A percentile compares a stretch with the other conserved stretches of the same genome.
phyloP scores from a whole-genome alignment of 1,140 invertebrate species.

The Glossosoma conforme region DNA sequence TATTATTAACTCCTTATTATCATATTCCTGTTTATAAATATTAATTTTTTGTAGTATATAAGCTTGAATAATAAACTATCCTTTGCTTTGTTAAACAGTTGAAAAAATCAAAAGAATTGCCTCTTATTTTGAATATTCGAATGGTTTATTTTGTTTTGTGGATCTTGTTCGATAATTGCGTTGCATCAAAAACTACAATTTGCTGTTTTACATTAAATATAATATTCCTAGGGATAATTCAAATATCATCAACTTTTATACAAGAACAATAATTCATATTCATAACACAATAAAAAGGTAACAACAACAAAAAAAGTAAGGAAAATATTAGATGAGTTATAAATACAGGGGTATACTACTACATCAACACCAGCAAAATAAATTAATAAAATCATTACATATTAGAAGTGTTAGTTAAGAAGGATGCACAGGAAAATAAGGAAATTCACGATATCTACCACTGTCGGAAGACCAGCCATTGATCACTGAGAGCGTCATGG shows the following conservation, averaged over 20 bases:
- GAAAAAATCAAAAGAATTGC: too few relatives aligned
- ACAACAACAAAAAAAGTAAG: slow-evolving; percentile 30
- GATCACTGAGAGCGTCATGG: background rate
- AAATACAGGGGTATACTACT: slow-evolving; percentile 18
- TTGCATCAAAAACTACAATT: too few relatives aligned
- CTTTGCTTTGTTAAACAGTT: too few relatives aligned
- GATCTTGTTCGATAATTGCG: too few relatives aligned
- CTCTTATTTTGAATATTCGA: too few relatives aligned
- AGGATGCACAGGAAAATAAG: slow-evolving; percentile 6
- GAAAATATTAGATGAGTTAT: slow-evolving; percentile 15
- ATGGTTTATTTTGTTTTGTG: too few relatives aligned
- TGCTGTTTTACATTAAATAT: too few relatives aligned
- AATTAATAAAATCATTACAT: slow-evolving; percentile 15
- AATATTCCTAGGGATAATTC: too few relatives aligned
- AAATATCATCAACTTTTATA: slow-evolving; percentile 26
- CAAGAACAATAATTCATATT: slow-evolving; percentile 30
- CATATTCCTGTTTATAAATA: too few relatives aligned
- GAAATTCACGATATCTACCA: slow-evolving; percentile 8
- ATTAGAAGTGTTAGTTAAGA: slow-evolving; percentile 10
- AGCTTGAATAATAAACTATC: too few relatives aligned
- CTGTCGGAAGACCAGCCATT: slow-evolving; percentile 7
- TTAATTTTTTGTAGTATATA: too few relatives aligned
- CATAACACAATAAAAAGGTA: slow-evolving; percentile 30
- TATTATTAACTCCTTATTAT: too few relatives aligned
- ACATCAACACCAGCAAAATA: slow-evolving; percentile 19